Conservation (phyloP, 37 sponge, comb jelly and placozoan genomes). For the Haliclona indistincta region DNA sequence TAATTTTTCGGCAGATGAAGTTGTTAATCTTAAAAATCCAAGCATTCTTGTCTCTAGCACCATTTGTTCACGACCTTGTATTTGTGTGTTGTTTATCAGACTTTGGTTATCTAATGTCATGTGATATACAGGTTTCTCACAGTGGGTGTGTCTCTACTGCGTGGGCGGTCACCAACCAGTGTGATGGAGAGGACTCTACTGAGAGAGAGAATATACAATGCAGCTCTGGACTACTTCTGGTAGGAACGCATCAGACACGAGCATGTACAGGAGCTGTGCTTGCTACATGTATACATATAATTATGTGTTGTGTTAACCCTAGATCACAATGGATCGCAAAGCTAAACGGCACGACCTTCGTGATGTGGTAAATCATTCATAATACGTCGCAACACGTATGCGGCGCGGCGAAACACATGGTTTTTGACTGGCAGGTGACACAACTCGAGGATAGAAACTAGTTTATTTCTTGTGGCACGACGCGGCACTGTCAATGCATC, state of each 20-base stretch:
- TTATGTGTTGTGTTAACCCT: too few relatives aligned
- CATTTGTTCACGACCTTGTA: too few relatives aligned
- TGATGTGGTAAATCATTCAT: conserved; percentile 60
- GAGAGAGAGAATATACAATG: conserved; percentile 69
- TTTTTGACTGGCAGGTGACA: conserved; percentile 55
- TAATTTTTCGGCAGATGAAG: too few relatives aligned
- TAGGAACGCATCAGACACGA: conserved; percentile 5
- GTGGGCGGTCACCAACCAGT: conserved; percentile 32
- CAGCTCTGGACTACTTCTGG: conserved; percentile 82
- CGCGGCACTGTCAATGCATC: too few relatives aligned
- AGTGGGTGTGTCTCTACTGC: conserved; percentile 31
- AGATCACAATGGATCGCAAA: conserved; percentile 28
- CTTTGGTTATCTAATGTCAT: too few relatives aligned
- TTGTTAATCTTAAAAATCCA: too few relatives aligned
- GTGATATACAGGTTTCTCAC: too few relatives aligned
- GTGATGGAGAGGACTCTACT: conserved; percentile 57
- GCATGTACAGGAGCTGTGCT: conserved; percentile 1
- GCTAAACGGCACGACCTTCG: conserved; percentile 42
- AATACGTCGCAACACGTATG: too few relatives aligned
- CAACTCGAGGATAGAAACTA: background rate
- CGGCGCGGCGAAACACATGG: conserved; percentile 63
- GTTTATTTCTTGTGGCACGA: too few relatives aligned
- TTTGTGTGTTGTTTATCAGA: too few relatives aligned
- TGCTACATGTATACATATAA: too few relatives aligned
- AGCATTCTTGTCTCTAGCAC: too few relatives aligned